These are phyloP conservation scores for Xyrichtys novacula DNA, from an alignment of 2,797 vertebrate genomes.

Conservation along the genomic window DNA sequence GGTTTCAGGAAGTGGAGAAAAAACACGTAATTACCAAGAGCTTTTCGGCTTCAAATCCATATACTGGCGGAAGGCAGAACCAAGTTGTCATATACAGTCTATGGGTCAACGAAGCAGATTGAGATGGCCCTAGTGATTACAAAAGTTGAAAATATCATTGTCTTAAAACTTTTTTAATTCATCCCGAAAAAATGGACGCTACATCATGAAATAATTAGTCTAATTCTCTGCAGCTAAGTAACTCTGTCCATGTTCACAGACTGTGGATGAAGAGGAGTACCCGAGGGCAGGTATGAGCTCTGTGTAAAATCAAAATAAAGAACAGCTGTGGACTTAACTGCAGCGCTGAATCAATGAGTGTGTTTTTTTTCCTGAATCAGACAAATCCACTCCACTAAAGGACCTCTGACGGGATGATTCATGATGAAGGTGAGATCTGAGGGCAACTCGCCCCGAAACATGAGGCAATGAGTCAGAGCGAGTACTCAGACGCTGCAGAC, in stretches of 20 bases:
- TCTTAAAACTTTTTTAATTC: no score
- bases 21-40: no score
- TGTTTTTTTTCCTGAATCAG: not conserved
- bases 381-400: not conserved
- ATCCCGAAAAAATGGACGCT: no score
- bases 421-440: slow-evolving; percentile 4
- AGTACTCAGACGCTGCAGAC: not conserved
- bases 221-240: no score
- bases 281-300: not conserved
- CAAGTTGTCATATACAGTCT: no score
- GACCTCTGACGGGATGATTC: slow-evolving; percentile 14
- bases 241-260: not conserved
- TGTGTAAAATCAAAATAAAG: not conserved
- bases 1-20: no score
- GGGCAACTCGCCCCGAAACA: not conserved
- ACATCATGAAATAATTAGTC: no score
- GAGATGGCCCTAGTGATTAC: no score
- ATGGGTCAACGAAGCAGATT: no score
- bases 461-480: not conserved
- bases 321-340: not conserved
- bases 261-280: not conserved
- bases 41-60: no score
- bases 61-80: no score
- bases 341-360: not conserved
- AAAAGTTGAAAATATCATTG: no score